Base-by-base conservation (phyloP, 2,888 invertebrate species). In the Archips crataeganus region DNA sequence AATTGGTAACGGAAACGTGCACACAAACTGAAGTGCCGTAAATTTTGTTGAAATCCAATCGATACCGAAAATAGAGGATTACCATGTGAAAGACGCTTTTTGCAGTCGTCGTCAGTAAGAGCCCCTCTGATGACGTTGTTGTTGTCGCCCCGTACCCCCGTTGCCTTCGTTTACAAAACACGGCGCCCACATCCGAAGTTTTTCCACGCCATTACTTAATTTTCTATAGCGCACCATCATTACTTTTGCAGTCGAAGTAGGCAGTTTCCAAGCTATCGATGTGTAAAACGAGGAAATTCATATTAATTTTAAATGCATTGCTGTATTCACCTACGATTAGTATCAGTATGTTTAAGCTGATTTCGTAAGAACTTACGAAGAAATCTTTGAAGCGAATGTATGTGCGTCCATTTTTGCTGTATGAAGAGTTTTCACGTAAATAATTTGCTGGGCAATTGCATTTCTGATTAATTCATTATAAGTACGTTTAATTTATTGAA, bases 11-110 rank as follows among this genome's bases (percentile, higher is more conserved):
- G 11, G 9, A 57, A 57, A 57, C 32, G 32, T 10, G 57, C 11
- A 8, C 32, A 11, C 32, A 11, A 34, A 57, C 57, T 32, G 32
- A 57, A 32, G 3, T 32, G 57, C 10, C 57, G 10, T 32, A 32
- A 23, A 57, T 57, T 57, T 57, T 32, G 32, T 57, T 57, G 11
- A 57, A 32, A 32, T 32, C 57, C 36, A 34, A 45, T 54, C 15
- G 71, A 65, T 65, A 42, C 11, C 49, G 11, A n/a, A 61, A 47
- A 47, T 49, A 66, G 11, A 51, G n/a, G 32, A 66, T 71, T 71
- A 64, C 36, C 64, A 71, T 65, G n/a, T 23, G 64, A 64, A 64
- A 39, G 59, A 23, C 23, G 32, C 47, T 15, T 71, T 65, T 71
- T 71, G 49, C 59, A 34, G 45, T 47, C 62, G 65, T n/a, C 15